Percentiles rank a stretch among this genome's conserved stretches.
phyloP scores from a whole-genome alignment of 2,888 invertebrate genomes.

The Mesopsocus fuscifrons region DNA sequence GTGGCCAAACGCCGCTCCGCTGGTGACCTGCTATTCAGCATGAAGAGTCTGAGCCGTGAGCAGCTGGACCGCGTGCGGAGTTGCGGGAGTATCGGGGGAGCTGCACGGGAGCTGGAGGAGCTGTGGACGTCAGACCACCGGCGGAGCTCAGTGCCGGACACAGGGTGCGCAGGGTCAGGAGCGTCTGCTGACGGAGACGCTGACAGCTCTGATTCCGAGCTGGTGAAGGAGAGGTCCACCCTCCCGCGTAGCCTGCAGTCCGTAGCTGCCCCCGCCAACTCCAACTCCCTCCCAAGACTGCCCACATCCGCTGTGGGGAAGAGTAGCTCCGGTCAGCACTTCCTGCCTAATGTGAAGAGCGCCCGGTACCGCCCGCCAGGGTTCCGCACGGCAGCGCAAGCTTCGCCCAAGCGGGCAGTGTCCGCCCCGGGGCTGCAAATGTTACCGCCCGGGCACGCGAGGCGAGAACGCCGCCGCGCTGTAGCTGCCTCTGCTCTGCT shows the following conservation, averaged over 20 bases:
- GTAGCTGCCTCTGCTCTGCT: no score
- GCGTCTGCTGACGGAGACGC: constrained; percentile 31
- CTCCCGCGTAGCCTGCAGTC: constrained; percentile 39
- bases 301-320: constrained; percentile 36
- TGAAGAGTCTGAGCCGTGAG: constrained; percentile 57
- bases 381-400: constrained; percentile 36
- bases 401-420: constrained; percentile 46
- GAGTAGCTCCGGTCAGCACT: constrained; percentile 40
- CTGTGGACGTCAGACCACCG: constrained; percentile 23
- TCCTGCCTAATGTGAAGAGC: constrained; percentile 51
- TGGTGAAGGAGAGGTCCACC: constrained; percentile 28
- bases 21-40: constrained; percentile 61
- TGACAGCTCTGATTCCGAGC: constrained; percentile 31
- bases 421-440: constrained; percentile 59
- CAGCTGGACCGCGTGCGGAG: constrained; percentile 53
- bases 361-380: constrained; percentile 75
- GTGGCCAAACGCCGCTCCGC: constrained; percentile 65
- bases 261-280: constrained; percentile 31
- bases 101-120: constrained; percentile 19
- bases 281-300: constrained; percentile 60
- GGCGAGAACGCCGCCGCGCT: constrained; percentile 33
- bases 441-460: constrained; percentile 28
- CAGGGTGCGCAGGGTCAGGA: constrained; percentile 26
- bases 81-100: constrained; percentile 61
- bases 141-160: constrained; percentile 38